Evolutionary conservation across 2,113 vertebrate species (phyloP).

Genomic region (Lamprologus tigripictilis): DNA sequence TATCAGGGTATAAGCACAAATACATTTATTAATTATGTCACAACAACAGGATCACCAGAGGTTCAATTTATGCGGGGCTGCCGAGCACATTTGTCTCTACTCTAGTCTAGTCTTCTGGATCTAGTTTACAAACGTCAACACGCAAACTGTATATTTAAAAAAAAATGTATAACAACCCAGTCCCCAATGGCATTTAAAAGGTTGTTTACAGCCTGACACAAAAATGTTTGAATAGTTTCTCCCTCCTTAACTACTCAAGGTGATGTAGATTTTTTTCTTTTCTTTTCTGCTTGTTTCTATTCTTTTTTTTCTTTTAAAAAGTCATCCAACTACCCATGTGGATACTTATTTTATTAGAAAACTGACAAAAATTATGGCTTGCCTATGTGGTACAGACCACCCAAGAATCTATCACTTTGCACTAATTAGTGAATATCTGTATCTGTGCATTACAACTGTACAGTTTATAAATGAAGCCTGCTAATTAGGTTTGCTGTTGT

Average conservation of each 20-base stretch:
- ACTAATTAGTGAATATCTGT: not conserved
- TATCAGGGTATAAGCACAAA: not conserved
- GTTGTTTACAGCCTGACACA: not conserved
- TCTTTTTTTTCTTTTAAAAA: not conserved
- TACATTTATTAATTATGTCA: not conserved
- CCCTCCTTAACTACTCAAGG: not conserved
- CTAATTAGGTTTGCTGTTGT: not conserved
- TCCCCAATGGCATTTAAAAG: not conserved
- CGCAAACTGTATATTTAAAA: not conserved
- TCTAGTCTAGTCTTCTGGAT: not conserved
- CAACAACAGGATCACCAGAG: not conserved
- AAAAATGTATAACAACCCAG: not conserved
- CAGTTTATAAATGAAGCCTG: not conserved
- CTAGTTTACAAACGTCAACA: not conserved
- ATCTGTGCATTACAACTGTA: not conserved
- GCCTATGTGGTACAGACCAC: not conserved
- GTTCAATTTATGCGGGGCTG: not conserved
- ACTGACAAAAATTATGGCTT: not conserved
- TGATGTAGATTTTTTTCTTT: not conserved
- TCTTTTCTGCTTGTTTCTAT: not conserved
- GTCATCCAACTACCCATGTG: not conserved
- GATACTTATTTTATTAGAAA: not conserved
- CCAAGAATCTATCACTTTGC: not conserved
- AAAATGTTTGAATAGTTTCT: not conserved
- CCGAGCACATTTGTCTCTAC: not conserved